Evolutionary conservation across 1,140 invertebrate species (phyloP), one percentile per base, ranked within the genome.

Genomic region (Goniozus legneri): DNA sequence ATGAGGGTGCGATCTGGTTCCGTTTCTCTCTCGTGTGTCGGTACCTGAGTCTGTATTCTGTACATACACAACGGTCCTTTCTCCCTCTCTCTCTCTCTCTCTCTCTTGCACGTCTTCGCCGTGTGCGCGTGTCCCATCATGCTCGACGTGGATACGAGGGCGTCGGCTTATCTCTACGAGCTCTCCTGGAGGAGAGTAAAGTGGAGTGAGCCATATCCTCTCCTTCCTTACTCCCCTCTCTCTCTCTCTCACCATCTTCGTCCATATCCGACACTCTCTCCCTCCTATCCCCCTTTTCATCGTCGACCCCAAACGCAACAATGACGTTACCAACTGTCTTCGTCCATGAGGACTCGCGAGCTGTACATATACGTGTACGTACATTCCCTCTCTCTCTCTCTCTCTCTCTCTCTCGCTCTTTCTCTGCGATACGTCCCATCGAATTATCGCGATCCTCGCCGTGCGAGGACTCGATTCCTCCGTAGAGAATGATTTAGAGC

Each of bases 131-230:
- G 46, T 43, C 32, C 46, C 50, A 53, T 57, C 42, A 31, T 49
- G 55, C 34, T 41, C 52, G 35, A 22, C 38, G 50, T 48, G 27
- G 45, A 31, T 47, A 51, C 16, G 27, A 57, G 46, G 40, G 50
- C 41, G 39, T 38, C 39, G 52, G 60, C 63, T 65, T 64, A 62
- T 65, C 63, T 62, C 43, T 54, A 58, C 50, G 61, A 64, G 54
- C 49, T 59, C 48, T 46, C 42, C 37, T 56, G 40, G 27, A 47
- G 36, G 33, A 54, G 36, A 46, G 44, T 50, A 43, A 47, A 55
- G 52, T 50, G 43, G 46, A 59, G 56, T 57, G 47, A 57, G 46
- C 49, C 48, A 43, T 61, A 50, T 61, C 39, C 52, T 24, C 38
- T 38, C 33, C 41, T 36, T 20, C 36, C 22, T n/a, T 12, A 31